A percentile compares a stretch with the other conserved stretches of the same genome.
These are phyloP conservation scores for Panulirus ornatus DNA, from an alignment of 1,140 invertebrate species.

Conservation along the genomic window DNA sequence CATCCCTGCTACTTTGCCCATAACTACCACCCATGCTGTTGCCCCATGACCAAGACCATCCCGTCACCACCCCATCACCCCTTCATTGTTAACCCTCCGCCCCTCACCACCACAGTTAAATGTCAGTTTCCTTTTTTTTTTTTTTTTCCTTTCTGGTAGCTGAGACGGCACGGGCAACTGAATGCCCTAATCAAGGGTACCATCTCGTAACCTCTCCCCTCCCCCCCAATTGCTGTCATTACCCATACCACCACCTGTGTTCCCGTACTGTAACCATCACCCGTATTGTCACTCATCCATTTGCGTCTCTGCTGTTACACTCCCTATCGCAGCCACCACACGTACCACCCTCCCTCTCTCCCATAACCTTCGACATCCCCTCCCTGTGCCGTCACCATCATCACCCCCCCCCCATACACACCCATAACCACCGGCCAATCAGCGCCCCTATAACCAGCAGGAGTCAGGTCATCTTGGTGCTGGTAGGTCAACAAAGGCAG, in stretches of 20 bases:
- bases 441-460: not conserved
- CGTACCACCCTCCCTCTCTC: not conserved
- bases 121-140: too few relatives aligned
- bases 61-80: not conserved
- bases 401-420: not conserved
- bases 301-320: not conserved
- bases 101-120: not conserved
- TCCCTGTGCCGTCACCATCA: not conserved
- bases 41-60: too few relatives aligned
- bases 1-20: not conserved
- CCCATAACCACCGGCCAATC: not conserved
- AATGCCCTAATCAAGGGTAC: too few relatives aligned
- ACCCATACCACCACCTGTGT: not conserved
- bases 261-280: not conserved
- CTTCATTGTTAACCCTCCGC: not conserved
- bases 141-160: too few relatives aligned
- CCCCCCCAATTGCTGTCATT: not conserved
- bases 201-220: too few relatives aligned
- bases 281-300: not conserved
- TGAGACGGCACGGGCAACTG: too few relatives aligned
- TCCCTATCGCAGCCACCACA: slow-evolving; percentile 2
- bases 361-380: not conserved
- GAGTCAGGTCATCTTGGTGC: not conserved
- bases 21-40: not conserved
- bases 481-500: slow-evolving; percentile 37